These are phyloP conservation scores for Tretioscincus oriximinensis DNA, from an alignment of 2,113 vertebrate genomes.

Conservation along the genomic window DNA sequence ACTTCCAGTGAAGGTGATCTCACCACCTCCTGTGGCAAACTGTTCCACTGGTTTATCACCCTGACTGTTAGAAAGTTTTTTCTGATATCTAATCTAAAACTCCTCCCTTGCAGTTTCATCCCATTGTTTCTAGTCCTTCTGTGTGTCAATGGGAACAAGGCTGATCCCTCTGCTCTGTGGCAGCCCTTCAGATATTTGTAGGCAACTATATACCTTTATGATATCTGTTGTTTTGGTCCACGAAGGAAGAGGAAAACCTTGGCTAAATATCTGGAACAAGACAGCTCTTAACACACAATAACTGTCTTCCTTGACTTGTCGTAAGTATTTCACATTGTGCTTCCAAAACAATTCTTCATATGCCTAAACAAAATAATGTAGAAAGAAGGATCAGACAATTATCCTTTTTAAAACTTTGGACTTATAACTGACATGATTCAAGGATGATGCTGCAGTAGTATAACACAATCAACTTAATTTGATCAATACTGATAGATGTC, in stretches of 20 bases:
- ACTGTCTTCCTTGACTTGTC: slow-evolving; percentile 73
- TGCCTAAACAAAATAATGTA: slow-evolving; percentile 56
- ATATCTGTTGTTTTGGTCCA: slow-evolving; percentile 83
- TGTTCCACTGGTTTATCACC: no score
- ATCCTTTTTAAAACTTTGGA: neutral
- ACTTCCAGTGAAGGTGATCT: no score
- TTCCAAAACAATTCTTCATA: slow-evolving; percentile 74
- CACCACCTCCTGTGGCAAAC: no score
- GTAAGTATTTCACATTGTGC: slow-evolving; percentile 70
- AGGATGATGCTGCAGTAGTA: slow-evolving; percentile 8
- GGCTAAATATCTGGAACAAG: slow-evolving; percentile 78
- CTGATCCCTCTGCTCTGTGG: no score
- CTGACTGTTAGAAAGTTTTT: no score
- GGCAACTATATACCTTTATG: slow-evolving; percentile 82
- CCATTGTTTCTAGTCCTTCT: no score
- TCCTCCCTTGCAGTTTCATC: no score
- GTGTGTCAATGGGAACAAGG: no score
- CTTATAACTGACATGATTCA: neutral
- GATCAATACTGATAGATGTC: no score
- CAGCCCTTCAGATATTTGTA: no score
- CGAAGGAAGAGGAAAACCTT: slow-evolving; percentile 73
- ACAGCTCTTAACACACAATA: slow-evolving; percentile 74
- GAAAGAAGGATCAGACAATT: neutral
- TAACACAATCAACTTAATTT: neutral
- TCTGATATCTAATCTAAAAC: no score